Evolutionary conservation across 1,140 invertebrate genomes (phyloP), one percentile per base, ranked within the genome.

Genomic region (Microplitis mediator): DNA sequence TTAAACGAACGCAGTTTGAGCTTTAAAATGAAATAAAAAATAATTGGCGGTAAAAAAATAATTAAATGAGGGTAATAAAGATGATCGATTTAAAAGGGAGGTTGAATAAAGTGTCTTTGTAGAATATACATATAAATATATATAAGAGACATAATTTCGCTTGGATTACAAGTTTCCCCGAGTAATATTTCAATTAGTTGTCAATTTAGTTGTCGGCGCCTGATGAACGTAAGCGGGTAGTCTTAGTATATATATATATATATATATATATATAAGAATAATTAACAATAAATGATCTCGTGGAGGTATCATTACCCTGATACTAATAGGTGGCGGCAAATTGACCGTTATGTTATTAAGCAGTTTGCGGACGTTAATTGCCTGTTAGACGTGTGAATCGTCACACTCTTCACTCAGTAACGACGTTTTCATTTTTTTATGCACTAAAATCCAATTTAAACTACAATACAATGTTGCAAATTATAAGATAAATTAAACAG

Each of bases 101-200:
- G 23, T 23, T 23, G 23, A 23, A 23, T 67, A 50, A 67, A 67
- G 65, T 32, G 65, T 54, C 23, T 39, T 54, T 54, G 34, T 54
- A 39, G 16, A 50, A 39, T 67, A 39, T 67, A 31, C 31, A 23
- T 50, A 39, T 14, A 31, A 9, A 45, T 16, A n/a, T 58, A 39
- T 68, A 13, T 64, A 62, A 35, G 63, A 69, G 71, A 76, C 63
- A 76, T 77, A 76, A 77, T 79, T 75, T 81, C 77, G 75, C 74
- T 51, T 68, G 72, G 74, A 81, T 80, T 80, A 81, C 50, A 14
- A 35, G 63, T 56, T 62, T 39, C 36, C 58, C 69, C 74, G 74
- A 74, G 78, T 80, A 82, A 84, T 82, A 83, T 82, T 84, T 85
- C 82, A 82, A 84, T 84, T 83, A 84, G 78, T 79, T 84, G 81